Evolutionary conservation across 2,797 vertebrate species (phyloP), one percentile per base, ranked within the genome.

Genomic region (Sibirionetta formosa): DNA sequence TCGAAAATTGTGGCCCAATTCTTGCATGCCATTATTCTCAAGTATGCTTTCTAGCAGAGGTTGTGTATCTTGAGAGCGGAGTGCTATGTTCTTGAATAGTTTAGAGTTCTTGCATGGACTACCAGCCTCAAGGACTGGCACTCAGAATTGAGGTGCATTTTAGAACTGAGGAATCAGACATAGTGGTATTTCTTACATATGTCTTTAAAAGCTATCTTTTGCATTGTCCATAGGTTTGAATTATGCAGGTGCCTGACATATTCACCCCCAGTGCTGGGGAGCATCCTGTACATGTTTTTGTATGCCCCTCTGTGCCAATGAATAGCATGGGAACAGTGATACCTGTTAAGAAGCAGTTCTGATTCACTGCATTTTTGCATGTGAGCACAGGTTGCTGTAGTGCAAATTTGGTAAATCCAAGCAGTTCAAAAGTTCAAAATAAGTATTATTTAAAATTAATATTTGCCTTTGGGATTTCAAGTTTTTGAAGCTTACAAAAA

Each of bases 41-140:
- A 50, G 14, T 4, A 38, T 8, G 5, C 3, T 84, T 78, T 78
- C 19, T 71, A 24, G 13, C 7, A 56, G 65, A 70, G 16, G 2
- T 0, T 36, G 1, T 7, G 0, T 36, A 2, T 61, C 48, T 31
- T 82, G 63, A 44, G 29, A 31, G 40, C 22, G 13, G 42, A 63
- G 20, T 22, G 14, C 19, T 76, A 53, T 14, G 11, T 64, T 73
- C 18, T 79, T 40, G 10, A 31, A 64, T 1, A n/a, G 5, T 64
- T 71, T 79, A 18, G 36, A 53, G 18, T n/a, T 11, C 27, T 4
- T 75, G 6, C 5, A 35, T 15, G 14, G 14, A 19, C 2, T 57
- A 31, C 50, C 54, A 12, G 76, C 2, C 4, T 58, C 1, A 0
- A 64, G 20, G 3, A 1, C 0, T 66, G 11, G 4, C 16, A n/a